These are phyloP conservation scores for Lasioglossum lativentre DNA, from an alignment of 2,888 invertebrate genomes.

Conservation along the genomic window DNA sequence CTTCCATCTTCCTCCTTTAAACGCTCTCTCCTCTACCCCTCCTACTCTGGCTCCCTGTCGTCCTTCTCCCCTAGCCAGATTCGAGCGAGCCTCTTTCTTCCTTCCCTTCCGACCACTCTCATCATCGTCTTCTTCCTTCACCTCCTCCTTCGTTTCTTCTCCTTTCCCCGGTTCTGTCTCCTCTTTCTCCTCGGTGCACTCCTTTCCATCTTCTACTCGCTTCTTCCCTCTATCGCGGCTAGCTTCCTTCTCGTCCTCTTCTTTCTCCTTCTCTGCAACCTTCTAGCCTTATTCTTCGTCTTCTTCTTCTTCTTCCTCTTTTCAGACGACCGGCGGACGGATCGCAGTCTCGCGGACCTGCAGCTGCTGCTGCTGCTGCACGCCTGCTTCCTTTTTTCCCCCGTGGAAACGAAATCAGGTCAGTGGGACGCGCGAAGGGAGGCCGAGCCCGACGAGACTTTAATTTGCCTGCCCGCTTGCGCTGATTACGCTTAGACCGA, in stretches of 20 bases:
- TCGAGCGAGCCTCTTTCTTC: constrained; percentile 6
- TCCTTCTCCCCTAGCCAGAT: constrained; percentile 29
- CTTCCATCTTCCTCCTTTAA: constrained; percentile 44
- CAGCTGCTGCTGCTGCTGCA: not conserved
- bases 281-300: constrained; percentile 9
- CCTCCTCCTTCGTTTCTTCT: not conserved
- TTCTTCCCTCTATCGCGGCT: not conserved
- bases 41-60: constrained; percentile 20
- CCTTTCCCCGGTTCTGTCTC: not conserved
- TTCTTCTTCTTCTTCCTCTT: constrained; percentile 18
- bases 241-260: constrained; percentile 56
- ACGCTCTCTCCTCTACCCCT: constrained; percentile 28
- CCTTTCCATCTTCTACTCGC: not conserved
- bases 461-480: constrained; percentile 69
- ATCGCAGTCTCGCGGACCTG: constrained; percentile 26
- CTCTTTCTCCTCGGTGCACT: not conserved
- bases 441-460: constrained; percentile 64
- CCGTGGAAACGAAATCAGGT: constrained; percentile 74
- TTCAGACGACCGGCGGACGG: constrained; percentile 16
- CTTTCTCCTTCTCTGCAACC: not conserved
- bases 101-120: constrained; percentile 56
- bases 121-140: constrained; percentile 1
- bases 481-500: constrained; percentile 65
- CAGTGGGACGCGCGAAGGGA: constrained; percentile 74
- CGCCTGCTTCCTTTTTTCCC: constrained; percentile 48